Evolutionary conservation across 2,888 invertebrate species (phyloP).

Genomic region (Xanthorhoe designata): DNA sequence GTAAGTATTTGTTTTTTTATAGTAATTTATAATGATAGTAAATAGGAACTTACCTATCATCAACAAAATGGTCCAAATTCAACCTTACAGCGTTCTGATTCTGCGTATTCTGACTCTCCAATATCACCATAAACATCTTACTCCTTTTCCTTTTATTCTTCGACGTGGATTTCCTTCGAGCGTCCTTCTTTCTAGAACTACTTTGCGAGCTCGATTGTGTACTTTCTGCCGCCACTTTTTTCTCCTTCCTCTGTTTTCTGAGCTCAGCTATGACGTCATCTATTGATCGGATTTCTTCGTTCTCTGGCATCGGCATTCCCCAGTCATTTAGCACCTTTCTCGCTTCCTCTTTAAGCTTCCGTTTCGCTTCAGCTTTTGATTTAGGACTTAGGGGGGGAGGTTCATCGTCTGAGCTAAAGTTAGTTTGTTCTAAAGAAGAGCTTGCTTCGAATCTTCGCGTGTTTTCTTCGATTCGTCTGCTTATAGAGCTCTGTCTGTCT

Average conservation of each 20-base stretch:
- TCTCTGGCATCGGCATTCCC: slow-evolving; percentile 54
- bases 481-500: slow-evolving; percentile 3
- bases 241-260: slow-evolving; percentile 66
- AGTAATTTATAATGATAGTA: no score
- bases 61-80: slow-evolving; percentile 80
- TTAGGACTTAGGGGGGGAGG: slow-evolving; percentile 16
- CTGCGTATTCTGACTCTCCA: slow-evolving; percentile 65
- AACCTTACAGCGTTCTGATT: slow-evolving; percentile 69
- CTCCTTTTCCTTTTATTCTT: slow-evolving; percentile 72
- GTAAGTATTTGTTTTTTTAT: no score
- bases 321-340: slow-evolving; percentile 59
- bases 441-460: slow-evolving; percentile 75
- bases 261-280: slow-evolving; percentile 72
- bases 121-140: slow-evolving; percentile 73
- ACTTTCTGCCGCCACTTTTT: slow-evolving; percentile 51
- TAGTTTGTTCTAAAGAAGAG: slow-evolving; percentile 62
- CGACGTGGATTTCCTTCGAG: slow-evolving; percentile 57
- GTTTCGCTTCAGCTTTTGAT: slow-evolving; percentile 24
- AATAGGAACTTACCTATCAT: slow-evolving; percentile 75
- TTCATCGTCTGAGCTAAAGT: slow-evolving; percentile 61
- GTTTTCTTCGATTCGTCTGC: slow-evolving; percentile 46
- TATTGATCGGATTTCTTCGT: slow-evolving; percentile 66
- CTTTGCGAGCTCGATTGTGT: slow-evolving; percentile 53
- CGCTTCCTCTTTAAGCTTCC: slow-evolving; percentile 45
- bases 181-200: slow-evolving; percentile 59